Evolutionary conservation across 2,797 vertebrate species (phyloP).

Genomic region (Anas bernieri): DNA sequence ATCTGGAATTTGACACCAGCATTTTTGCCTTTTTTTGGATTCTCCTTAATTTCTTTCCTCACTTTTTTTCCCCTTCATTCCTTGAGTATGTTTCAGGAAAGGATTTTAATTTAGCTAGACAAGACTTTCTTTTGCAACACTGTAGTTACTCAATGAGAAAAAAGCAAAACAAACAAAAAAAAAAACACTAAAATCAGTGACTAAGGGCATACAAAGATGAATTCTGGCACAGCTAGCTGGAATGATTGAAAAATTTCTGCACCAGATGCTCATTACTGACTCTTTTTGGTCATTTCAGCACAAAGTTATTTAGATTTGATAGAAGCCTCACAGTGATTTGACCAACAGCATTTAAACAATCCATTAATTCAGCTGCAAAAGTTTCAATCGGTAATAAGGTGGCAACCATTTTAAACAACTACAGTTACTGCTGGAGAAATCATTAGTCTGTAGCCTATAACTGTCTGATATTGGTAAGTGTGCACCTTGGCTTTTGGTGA

Average conservation of each 20-base stretch:
- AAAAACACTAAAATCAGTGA: not conserved
- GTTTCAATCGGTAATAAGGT: not conserved
- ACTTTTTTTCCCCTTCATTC: not conserved
- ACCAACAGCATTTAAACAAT: not conserved
- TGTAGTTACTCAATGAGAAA: not conserved
- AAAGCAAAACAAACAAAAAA: not conserved
- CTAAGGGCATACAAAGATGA: not conserved
- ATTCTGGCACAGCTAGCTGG: not conserved
- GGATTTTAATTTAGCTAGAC: constrained; percentile 11
- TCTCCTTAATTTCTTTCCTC: not conserved
- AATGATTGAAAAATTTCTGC: constrained; percentile 1
- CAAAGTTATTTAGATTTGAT: not conserved
- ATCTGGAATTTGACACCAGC: not conserved
- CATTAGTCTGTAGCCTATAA: not conserved
- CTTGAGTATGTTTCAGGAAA: not conserved
- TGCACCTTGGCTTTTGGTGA: not conserved
- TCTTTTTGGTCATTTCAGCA: not conserved
- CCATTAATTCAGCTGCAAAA: not conserved
- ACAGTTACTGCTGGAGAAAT: not conserved
- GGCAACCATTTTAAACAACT: not conserved
- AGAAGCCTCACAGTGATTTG: not conserved
- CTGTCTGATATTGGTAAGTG: not conserved
- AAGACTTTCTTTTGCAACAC: not conserved
- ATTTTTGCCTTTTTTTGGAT: not conserved
- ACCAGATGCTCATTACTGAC: not conserved